These are phyloP conservation scores for Sarcophilus harrisii DNA, from an alignment of 2,797 vertebrate genomes.

Conservation along the genomic window DNA sequence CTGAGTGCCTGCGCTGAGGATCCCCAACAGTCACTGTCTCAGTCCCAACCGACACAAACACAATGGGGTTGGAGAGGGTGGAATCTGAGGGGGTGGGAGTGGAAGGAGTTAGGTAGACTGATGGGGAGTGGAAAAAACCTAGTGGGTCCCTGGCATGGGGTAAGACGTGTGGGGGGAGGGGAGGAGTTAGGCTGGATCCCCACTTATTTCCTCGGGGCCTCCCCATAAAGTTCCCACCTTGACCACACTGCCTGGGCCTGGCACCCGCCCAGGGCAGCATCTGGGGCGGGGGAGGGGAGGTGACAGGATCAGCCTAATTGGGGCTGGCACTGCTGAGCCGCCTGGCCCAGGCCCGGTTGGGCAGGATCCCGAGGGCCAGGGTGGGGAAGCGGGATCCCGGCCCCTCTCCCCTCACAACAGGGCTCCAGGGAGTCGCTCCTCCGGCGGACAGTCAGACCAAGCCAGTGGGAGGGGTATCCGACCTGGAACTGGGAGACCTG, in stretches of 20 bases:
- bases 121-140: not conserved
- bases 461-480: not conserved
- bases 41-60: not conserved
- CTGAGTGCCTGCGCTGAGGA: not conserved
- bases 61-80: not conserved
- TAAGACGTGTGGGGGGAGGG: not conserved
- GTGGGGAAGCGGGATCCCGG: not conserved
- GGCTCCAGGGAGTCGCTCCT: not conserved
- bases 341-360: not conserved
- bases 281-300: constrained; percentile 9
- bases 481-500: not conserved
- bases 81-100: not conserved
- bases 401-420: too few species aligned
- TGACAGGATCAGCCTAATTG: constrained; percentile 68
- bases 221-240: constrained; percentile 46
- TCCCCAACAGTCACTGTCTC: not conserved
- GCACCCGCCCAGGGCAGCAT: not conserved
- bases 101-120: not conserved
- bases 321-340: constrained; percentile 60
- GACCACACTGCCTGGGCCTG: not conserved
- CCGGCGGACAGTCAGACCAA: not conserved
- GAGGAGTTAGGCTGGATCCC: not conserved
- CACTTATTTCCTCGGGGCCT: not conserved
- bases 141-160: not conserved
- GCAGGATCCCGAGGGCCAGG: not conserved